These are phyloP conservation scores for Ectobius pallidus DNA, from an alignment of 2,888 invertebrate species.

Conservation along the genomic window DNA sequence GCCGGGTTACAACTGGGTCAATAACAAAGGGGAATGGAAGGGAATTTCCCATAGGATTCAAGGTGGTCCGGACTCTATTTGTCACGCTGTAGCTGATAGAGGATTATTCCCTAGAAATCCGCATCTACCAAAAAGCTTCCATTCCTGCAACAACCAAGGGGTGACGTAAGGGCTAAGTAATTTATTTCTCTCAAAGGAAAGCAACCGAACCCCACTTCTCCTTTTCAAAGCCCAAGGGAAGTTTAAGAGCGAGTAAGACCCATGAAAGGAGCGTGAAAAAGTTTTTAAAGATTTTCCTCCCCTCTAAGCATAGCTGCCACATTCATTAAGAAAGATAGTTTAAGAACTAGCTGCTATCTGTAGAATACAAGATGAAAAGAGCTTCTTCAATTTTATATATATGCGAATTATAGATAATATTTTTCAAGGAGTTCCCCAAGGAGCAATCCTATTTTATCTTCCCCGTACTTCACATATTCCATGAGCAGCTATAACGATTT, in stretches of 20 bases:
- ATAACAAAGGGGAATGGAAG: background rate
- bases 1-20: background rate
- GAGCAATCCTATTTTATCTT: no score
- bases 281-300: background rate
- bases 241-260: background rate
- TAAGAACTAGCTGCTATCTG: no score
- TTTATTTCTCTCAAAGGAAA: slow-evolving; percentile 4
- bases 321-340: no score
- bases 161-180: slow-evolving; percentile 9
- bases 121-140: background rate
- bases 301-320: background rate
- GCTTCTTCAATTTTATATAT: no score
- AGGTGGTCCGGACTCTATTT: slow-evolving; percentile 1
- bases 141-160: slow-evolving; percentile 3
- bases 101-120: background rate
- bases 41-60: background rate
- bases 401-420: no score
- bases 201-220: background rate
- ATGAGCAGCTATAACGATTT: no score
- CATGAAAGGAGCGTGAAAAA: background rate
- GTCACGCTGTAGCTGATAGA: background rate
- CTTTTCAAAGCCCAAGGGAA: background rate
- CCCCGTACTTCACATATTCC: no score
- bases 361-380: no score
- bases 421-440: no score